Evolutionary conservation across 1,140 invertebrate genomes (phyloP).

Genomic region (Scaptomyza graminum): DNA sequence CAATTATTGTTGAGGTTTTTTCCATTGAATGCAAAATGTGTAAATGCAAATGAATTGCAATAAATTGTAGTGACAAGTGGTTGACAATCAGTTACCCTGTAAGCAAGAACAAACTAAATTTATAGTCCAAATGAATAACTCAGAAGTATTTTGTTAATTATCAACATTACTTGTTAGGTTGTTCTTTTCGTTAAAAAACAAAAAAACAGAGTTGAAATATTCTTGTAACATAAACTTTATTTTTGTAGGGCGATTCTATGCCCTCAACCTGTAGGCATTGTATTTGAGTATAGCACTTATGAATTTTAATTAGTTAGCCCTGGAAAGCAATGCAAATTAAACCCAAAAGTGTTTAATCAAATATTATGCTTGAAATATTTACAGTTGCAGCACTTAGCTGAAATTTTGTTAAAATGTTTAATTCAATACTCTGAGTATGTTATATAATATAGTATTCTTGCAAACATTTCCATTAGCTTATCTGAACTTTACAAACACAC

Average conservation of each 20-base stretch:
- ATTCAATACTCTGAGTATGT: background rate
- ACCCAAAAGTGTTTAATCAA: slow-evolving; percentile 36
- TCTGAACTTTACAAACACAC: slow-evolving; percentile 1
- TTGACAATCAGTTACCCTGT: background rate
- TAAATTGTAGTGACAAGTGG: background rate
- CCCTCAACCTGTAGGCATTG: background rate
- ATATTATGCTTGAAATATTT: slow-evolving; percentile 16
- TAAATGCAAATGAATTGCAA: slow-evolving; percentile 46
- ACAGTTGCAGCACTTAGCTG: background rate
- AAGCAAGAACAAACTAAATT: background rate
- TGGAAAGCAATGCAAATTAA: slow-evolving; percentile 35
- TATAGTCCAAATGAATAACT: background rate
- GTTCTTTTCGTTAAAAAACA: no score
- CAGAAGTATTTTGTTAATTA: no score
- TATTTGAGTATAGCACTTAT: slow-evolving; percentile 24
- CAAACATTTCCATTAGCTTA: slow-evolving; percentile 19
- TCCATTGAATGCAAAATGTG: slow-evolving; percentile 34
- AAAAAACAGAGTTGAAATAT: no score
- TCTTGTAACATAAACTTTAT: background rate
- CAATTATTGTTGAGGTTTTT: slow-evolving; percentile 63
- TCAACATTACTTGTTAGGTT: no score
- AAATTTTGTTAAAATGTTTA: background rate
- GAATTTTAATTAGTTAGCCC: slow-evolving; percentile 47
- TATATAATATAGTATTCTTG: background rate
- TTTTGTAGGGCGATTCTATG: no score